Base-by-base conservation (phyloP, 1,140 invertebrate genomes). In the Bradynema listronoti region DNA sequence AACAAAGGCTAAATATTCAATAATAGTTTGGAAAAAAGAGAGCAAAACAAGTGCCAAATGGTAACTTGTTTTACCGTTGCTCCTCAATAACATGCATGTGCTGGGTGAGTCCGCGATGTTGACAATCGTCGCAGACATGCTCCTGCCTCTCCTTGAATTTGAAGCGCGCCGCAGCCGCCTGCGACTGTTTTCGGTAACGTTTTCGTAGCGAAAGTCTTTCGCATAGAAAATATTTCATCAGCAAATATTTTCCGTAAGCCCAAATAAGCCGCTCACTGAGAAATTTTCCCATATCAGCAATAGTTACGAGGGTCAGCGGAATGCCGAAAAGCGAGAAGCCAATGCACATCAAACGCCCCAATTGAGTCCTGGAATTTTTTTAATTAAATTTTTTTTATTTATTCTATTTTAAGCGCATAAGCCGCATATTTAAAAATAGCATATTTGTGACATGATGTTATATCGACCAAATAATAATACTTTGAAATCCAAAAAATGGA, bases 201-300 rank as follows among this genome's bases (percentile, higher is more conserved):
- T n/a, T n/a, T n/a, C n/a, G n/a, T n/a, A n/a, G n/a, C n/a, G n/a
- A n/a, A n/a, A 45, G 34, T 41, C 63, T 39, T 63, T 32, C 30
- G 25, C 30, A 66, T n/a, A 66, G 25, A 32, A 46, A 68, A 41
- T 66, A 56, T 47, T 76, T 73, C n/a, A 76, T 36, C 11, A 60
- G 41, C n/a, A 78, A 47, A 52, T 77, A 77, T 33, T 73, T 71
- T 5, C 72, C 70, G 53, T 77, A 77, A 49, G 77, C 33, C 74
- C 76, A 78, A 14, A 77, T 62, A 11, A 77, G 66, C 58, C 77
- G 68, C 57, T 77, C 74, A 14, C 58, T 64, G 24, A 77, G 63
- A 62, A 77, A 77, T 60, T 77, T 77, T 33, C 74, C 74, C 55
- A 77, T 61, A 65, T 77, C 76, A 5, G 74, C 74, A 46, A 77